Base-by-base conservation (phyloP, 1,140 invertebrate species). In the Olivierus martensii region DNA sequence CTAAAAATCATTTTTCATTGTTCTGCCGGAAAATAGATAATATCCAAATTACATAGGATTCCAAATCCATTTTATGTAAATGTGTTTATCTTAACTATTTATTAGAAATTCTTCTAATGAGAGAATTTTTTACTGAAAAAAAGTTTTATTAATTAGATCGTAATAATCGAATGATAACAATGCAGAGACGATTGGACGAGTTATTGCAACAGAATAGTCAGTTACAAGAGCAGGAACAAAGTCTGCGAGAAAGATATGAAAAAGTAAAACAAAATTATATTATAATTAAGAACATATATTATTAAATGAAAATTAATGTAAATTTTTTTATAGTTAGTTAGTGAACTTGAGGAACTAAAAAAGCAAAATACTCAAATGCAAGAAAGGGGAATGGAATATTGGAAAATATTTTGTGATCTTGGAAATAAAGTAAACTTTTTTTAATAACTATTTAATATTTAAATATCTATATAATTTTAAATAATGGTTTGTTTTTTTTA, bases 191-290 rank as follows among this genome's bases (percentile, higher is more conserved):
- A 18, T 66, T 91, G 1, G 79, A 84, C 55, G 77, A 85, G 48
- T 72, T 89, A 17, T 71, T 85, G 0, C 76, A 79, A 22, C 79
- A 84, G 46, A 91, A 93, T 65, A 73, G 73, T 49, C 74, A 78
- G 59, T 65, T 87, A 47, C 66, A 81, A 53, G 72, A 79, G 54
- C 74, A 88, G 65, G 80, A 92, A 70, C 76, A 83, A 66, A 66
- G 73, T 57, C 67, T 88, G 10, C 75, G 87, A 39, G 70, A 73
- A 39, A 79, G 83, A 59, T 91, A 90, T 65, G 87, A 92, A 60
- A 28, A 28, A 9, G 28, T 28, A n/a, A n/a, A n/a, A n/a, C n/a
- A n/a, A n/a, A n/a, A n/a, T n/a, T n/a, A n/a, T n/a, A n/a, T 28
- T 28, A 28, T 28, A 6, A 28, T 28, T 28, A 28, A 28, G 9